These are phyloP conservation scores for Cygnus buccinator DNA, from an alignment of 2,113 vertebrate genomes.

Conservation along the genomic window DNA sequence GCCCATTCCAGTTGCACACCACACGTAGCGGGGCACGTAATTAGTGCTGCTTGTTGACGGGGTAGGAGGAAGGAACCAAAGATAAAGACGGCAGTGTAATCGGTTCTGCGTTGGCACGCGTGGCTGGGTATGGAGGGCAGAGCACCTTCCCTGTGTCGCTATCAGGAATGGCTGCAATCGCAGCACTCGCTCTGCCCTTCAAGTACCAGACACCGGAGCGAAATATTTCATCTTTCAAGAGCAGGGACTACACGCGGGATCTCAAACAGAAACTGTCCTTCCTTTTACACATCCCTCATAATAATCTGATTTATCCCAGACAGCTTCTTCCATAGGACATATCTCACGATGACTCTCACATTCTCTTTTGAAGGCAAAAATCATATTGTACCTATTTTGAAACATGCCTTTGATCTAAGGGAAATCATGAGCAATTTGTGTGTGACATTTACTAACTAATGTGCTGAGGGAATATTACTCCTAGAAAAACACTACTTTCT, in stretches of 20 bases:
- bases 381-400: conserved; percentile 55
- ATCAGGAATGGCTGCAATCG: not conserved
- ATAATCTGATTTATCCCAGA: conserved; percentile 56
- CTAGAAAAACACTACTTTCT: conserved; percentile 65
- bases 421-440: conserved; percentile 64
- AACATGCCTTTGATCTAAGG: conserved; percentile 64
- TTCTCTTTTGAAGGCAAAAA: conserved; percentile 47
- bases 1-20: not conserved
- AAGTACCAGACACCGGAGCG: not conserved
- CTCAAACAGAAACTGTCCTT: conserved; percentile 48
- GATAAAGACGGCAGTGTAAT: not conserved
- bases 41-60: not conserved
- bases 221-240: conserved; percentile 34
- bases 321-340: conserved; percentile 29
- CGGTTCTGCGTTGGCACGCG: not conserved
- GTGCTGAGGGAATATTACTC: conserved; percentile 66
- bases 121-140: not conserved
- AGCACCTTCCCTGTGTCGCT: not conserved
- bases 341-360: conserved; percentile 33
- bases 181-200: conserved; percentile 13
- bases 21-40: fast-evolving
- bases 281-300: conserved; percentile 42
- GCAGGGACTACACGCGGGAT: not conserved
- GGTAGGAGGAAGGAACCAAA: not conserved
- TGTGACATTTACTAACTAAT: conserved; percentile 71